Conservation (phyloP, 92 coral and sea anemone species). For the Phymanthus crucifer region DNA sequence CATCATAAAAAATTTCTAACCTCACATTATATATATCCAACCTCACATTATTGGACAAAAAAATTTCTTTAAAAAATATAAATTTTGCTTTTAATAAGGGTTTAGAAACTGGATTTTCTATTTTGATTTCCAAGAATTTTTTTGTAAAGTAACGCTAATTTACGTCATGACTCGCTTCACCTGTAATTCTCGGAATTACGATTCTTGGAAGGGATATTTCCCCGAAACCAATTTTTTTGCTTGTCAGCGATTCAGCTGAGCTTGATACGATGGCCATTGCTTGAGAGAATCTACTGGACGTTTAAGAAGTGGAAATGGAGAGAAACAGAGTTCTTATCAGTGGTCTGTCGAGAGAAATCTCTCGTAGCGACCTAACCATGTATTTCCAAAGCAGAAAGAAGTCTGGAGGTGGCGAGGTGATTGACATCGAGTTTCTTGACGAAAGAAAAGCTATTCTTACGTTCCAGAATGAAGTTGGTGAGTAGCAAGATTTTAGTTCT, state of each 20-base stretch:
- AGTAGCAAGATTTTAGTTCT: neutral
- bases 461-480: neutral
- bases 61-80: neutral
- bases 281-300: no score
- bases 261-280: no score
- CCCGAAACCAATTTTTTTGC: no score
- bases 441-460: neutral
- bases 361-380: neutral
- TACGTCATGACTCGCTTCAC: no score
- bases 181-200: neutral
- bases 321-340: neutral
- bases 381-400: slow-evolving; percentile 17
- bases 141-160: neutral
- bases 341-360: neutral
- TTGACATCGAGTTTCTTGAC: neutral
- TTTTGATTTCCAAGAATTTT: neutral
- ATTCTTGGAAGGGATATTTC: neutral
- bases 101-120: no score
- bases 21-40: neutral
- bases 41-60: no score
- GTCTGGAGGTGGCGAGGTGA: slow-evolving; percentile 11
- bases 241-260: no score
- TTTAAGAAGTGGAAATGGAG: neutral
- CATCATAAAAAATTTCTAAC: neutral
- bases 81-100: neutral